Percentiles rank a stretch among this genome's conserved stretches.
These are phyloP conservation scores for Pandemis cinnamomeana DNA, from an alignment of 2,888 invertebrate species.

Conservation along the genomic window DNA sequence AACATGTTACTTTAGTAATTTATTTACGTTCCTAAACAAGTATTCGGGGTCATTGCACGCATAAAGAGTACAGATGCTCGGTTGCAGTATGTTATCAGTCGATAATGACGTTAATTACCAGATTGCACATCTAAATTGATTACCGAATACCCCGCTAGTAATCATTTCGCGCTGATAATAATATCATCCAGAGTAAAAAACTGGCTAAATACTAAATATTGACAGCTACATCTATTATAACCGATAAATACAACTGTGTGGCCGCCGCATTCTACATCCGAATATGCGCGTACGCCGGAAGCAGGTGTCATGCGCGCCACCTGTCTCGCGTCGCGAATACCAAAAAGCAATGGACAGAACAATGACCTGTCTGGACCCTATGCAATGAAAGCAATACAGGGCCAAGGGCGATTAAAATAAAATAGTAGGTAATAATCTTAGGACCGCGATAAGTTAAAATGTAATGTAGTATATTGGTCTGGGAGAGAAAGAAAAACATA, in stretches of 20 bases:
- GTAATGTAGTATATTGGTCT: too few species aligned
- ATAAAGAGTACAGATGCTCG: constrained; percentile 24
- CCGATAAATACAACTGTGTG: constrained; percentile 16
- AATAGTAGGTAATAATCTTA: neutral
- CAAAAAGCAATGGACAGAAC: constrained; percentile 59
- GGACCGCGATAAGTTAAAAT: too few species aligned
- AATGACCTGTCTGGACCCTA: constrained; percentile 64
- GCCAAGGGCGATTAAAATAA: constrained; percentile 1
- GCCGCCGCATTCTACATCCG: constrained; percentile 51
- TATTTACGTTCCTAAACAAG: constrained; percentile 7
- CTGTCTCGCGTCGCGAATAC: constrained; percentile 71
- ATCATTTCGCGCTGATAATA: constrained; percentile 24
- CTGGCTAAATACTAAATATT: neutral
- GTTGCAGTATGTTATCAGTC: constrained; percentile 27
- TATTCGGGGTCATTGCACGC: constrained; percentile 22
- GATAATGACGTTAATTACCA: constrained; percentile 18
- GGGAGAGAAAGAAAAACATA: too few species aligned
- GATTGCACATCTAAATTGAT: constrained; percentile 35
- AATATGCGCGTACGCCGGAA: constrained; percentile 69
- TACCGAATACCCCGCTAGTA: constrained; percentile 12
- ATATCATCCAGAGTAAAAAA: neutral
- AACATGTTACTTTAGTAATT: neutral
- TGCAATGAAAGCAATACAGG: constrained; percentile 15
- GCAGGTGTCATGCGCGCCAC: constrained; percentile 72
- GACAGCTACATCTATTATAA: constrained; percentile 13